A percentile compares a stretch with the other conserved stretches of the same genome.
These are phyloP conservation scores for Encarsia formosa DNA, from an alignment of 2,888 invertebrate species.

Conservation along the genomic window DNA sequence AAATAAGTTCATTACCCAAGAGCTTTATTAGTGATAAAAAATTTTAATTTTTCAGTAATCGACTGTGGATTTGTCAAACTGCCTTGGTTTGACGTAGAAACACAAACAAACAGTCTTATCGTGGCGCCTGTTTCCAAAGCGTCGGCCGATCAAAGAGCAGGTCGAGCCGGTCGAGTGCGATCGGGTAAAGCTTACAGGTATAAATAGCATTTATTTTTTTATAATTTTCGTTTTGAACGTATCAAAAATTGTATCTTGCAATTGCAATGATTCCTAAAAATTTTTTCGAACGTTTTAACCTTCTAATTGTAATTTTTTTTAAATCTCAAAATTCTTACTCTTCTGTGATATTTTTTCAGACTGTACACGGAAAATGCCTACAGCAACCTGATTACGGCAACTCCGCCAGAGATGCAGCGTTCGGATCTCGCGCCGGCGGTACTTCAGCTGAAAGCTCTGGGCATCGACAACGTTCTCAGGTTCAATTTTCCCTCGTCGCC, in stretches of 20 bases:
- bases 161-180: constrained; percentile 81
- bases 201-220: too few relatives aligned
- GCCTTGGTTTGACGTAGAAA: constrained; percentile 79
- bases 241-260: too few relatives aligned
- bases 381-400: constrained; percentile 63
- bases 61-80: constrained; percentile 96
- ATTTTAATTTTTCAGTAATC: constrained; percentile 62
- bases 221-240: too few relatives aligned
- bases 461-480: constrained; percentile 84
- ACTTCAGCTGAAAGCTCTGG: constrained; percentile 88
- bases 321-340: too few relatives aligned
- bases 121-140: constrained; percentile 80
- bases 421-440: constrained; percentile 81
- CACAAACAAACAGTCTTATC: constrained; percentile 80
- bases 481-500: constrained; percentile 93
- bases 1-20: too few relatives aligned
- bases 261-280: not conserved
- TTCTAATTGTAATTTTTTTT: constrained; percentile 24
- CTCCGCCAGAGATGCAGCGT: constrained; percentile 90
- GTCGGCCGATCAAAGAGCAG: constrained; percentile 88
- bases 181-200: constrained; percentile 82
- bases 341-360: too few relatives aligned
- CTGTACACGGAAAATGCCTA: constrained; percentile 77
- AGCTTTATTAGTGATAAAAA: not conserved
- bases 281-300: not conserved